Evolutionary conservation across 1,140 invertebrate genomes (phyloP).

Genomic region (Cydia splendana): DNA sequence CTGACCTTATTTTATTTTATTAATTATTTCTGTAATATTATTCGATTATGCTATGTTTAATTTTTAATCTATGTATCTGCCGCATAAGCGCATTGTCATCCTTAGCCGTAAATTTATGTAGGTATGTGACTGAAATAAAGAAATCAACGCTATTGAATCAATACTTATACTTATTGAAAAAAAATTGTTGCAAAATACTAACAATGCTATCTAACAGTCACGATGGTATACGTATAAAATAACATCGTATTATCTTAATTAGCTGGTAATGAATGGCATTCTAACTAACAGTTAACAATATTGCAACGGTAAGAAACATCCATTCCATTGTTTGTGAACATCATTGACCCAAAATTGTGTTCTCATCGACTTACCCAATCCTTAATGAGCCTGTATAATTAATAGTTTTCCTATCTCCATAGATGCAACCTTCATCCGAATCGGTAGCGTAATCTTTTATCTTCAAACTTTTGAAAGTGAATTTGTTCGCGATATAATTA

Average conservation of each 20-base stretch:
- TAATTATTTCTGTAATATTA: too few species aligned
- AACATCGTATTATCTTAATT: slow-evolving; percentile 14
- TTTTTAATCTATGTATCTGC: too few species aligned
- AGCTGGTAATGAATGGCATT: slow-evolving; percentile 2
- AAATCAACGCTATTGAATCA: too few species aligned
- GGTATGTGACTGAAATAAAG: too few species aligned
- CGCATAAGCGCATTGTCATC: too few species aligned
- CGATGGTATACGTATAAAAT: not conserved
- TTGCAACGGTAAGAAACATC: slow-evolving; percentile 1
- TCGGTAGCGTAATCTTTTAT: slow-evolving; percentile 29
- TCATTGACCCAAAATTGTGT: slow-evolving; percentile 27
- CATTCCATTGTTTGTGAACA: slow-evolving; percentile 30
- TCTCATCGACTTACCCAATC: slow-evolving; percentile 24
- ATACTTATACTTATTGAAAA: too few species aligned
- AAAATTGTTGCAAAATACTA: not conserved
- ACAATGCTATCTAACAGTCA: not conserved
- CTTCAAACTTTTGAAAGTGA: slow-evolving; percentile 17
- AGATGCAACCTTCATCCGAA: slow-evolving; percentile 14
- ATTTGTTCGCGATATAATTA: slow-evolving; percentile 29
- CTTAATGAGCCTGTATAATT: slow-evolving; percentile 26
- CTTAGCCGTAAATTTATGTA: too few species aligned
- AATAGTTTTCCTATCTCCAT: slow-evolving; percentile 29
- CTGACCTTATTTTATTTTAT: too few species aligned
- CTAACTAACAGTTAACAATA: slow-evolving; percentile 1
- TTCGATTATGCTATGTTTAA: too few species aligned